Evolutionary conservation across 2,888 invertebrate genomes (phyloP), one percentile per base, ranked within the genome.

Genomic region (Esperia sulphurella): DNA sequence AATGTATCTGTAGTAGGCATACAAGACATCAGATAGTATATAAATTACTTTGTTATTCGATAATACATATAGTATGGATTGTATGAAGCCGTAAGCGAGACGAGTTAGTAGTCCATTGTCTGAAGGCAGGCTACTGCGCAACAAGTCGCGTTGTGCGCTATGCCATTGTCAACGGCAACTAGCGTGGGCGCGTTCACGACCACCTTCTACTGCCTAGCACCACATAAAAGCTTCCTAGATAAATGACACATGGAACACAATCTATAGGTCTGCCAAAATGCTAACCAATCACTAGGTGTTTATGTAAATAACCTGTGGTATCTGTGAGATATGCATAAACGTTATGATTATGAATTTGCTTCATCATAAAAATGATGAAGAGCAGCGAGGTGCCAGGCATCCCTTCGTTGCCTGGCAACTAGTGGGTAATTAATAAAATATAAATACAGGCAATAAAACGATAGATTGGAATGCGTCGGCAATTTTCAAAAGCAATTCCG

Each of bases 381-480:
- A 41, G 42, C 40, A 12, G 37, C 39, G 7, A 45, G 51, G 45
- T 45, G 45, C 41, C 30, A 14, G 45, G 43, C 38, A 57, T 61
- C 57, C 59, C 64, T 66, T 28, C 33, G 33, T 21, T 9, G 64
- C 66, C 63, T 62, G 63, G 59, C 57, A 53, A 59, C 65, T 54
- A 55, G 53, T 50, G 57, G 63, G 71, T 78, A 82, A 83, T 83
- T 81, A 83, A 83, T 79, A 77, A 78, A 83, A 74, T 75, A 75
- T 78, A 77, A 81, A 76, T 68, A 77, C 64, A 63, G 66, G 64
- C 78, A 81, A 82, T 82, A 84, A 85, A 85, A 83, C 74, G 69
- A 75, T 79, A 71, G 73, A 65, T 67, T 52, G 83, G 83, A 81
- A 87, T 85, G 79, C 67, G 82, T 74, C 87, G 83, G 84, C 79